Evolutionary conservation across 1,140 invertebrate genomes (phyloP), one percentile per base, ranked within the genome.

Genomic region (Ips typographus): DNA sequence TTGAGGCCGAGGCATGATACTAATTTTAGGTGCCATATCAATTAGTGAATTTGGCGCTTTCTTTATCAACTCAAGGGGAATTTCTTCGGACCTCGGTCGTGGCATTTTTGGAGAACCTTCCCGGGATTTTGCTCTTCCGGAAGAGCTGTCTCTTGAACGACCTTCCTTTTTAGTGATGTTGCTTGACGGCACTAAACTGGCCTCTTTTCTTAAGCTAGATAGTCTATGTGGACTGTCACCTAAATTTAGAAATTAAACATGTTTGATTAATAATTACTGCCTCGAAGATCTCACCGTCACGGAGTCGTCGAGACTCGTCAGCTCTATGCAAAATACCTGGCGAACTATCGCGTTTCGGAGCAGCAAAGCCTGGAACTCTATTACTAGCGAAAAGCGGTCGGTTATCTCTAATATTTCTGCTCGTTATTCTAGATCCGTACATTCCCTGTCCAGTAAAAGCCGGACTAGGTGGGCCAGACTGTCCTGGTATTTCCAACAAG

Each of bases 401-500:
- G 75, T 86, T 85, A 49, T 83, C 84, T n/a, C 85, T 81, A 57
- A 84, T 81, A 55, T 83, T 83, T 53, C 84, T 82, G 64, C 83
- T 79, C 3, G 74, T 67, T 44, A 67, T 67, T 42, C 75, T 63
- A 47, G 57, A 61, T 73, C 71, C 67, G 83, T 76, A 85, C 70
- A 67, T 75, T 70, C 62, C 82, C 72, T 58, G 81, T 39, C 43
- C 82, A 59, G 49, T 82, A 76, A 59, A 79, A 6, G 75, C 77
- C n/a, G 77, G 77, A 69, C 80, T 77, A n/a, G 84, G 85, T 49
- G 81, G 89, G 73, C 77, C 88, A 75, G 82, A 82, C 78, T 78
- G 84, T 75, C 86, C 87, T 0, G 85, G 84, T 67, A 98, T 91
- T 77, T 98, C 96, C 3, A 99, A 83, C 5, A 99, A 83, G 55